Evolutionary conservation across 2,113 vertebrate species (phyloP).

Genomic region (Myanophis thanlyinensis): DNA sequence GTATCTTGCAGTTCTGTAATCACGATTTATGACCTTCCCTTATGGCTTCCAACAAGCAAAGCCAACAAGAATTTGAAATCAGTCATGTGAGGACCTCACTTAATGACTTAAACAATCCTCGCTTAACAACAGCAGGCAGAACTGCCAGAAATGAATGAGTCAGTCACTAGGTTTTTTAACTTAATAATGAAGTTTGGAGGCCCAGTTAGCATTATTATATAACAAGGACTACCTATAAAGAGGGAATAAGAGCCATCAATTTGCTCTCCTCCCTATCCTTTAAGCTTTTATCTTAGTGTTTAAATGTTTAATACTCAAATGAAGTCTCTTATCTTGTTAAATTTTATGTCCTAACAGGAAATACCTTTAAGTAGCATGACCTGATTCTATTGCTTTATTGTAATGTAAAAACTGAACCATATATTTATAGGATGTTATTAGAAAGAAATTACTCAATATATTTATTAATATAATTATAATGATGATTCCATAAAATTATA

Average conservation of each 20-base stretch:
- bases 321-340: slow-evolving; percentile 14
- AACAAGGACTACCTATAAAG: neutral
- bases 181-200: neutral
- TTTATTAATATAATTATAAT: slow-evolving; percentile 2
- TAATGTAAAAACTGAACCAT: slow-evolving; percentile 45
- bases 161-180: neutral
- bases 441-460: slow-evolving; percentile 38
- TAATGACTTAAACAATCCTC: neutral
- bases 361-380: slow-evolving; percentile 38
- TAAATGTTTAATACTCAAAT: slow-evolving; percentile 32
- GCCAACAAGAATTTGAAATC: neutral
- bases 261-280: neutral
- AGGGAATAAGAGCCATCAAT: neutral
- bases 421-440: slow-evolving; percentile 45
- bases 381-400: slow-evolving; percentile 52
- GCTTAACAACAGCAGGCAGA: neutral
- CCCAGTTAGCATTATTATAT: neutral
- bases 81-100: neutral
- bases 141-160: neutral
- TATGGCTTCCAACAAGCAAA: neutral
- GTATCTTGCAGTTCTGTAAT: neutral
- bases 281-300: neutral
- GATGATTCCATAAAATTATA: slow-evolving; percentile 47
- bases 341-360: neutral
- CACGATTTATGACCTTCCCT: neutral